Base-by-base conservation (phyloP, 1,140 invertebrate species). In the Oryzaephilus surinamensis region DNA sequence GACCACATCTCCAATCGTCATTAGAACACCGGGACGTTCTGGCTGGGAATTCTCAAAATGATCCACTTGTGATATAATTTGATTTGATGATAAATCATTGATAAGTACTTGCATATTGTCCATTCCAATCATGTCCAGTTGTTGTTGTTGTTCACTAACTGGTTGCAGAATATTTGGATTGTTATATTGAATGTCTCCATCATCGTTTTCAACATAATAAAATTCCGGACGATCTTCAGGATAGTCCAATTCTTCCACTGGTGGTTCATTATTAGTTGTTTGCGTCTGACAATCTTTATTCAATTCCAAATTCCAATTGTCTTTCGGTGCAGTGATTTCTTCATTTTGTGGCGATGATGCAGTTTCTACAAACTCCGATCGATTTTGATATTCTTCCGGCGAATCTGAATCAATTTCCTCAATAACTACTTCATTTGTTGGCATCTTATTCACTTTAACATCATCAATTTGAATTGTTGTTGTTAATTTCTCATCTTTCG, bases 401-500 rank as follows among this genome's bases (percentile, higher is more conserved):
- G 19, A 19, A 18, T 28, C 30, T 20, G 36, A 10, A n/a, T 21
- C 36, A 33, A 19, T 33, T 14, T 30, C 36, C 3, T 29, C 19
- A 18, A 27, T 6, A 17, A 12, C 36, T 3, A 27, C 33, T 15
- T 36, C 33, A 6, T n/a, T n/a, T n/a, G n/a, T n/a, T n/a, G n/a
- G n/a, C n/a, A n/a, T 33, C 11, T 63, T 55, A 34, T 60, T 51
- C 18, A 13, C 37, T 19, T 40, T 33, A 19, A 43, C 53, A 12
- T 61, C 58, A 18, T 49, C 41, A 8, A 58, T 53, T 18, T 64
- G 55, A 6, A 60, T 51, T 39, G 66, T 20, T 33, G 41, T 41
- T 18, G 15, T 24, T 11, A 32, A n/a, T 24, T 24, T 26, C 1
- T 26, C 6, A 12, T 45, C 42, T 11, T 41, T 23, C 17, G 17